These are phyloP conservation scores for Zygaena filipendulae DNA, from an alignment of 2,888 invertebrate genomes.

Conservation along the genomic window DNA sequence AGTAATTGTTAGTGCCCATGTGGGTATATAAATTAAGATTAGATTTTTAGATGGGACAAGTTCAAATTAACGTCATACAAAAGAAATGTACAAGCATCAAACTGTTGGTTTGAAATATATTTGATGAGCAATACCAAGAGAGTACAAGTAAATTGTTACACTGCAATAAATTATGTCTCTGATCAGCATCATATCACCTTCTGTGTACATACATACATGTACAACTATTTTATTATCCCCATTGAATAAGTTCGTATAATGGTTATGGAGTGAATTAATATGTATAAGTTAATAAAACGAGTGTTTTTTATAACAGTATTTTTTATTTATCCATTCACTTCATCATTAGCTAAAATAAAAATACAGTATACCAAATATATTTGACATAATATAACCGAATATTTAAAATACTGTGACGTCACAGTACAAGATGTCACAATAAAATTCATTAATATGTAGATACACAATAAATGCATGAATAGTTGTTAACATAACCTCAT, in stretches of 20 bases:
- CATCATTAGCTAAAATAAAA: too few species aligned
- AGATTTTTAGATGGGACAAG: conserved; percentile 28
- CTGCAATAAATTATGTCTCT: conserved; percentile 29
- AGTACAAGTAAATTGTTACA: conserved; percentile 39
- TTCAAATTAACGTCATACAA: conserved; percentile 32
- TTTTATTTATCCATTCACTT: conserved; percentile 22
- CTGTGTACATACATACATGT: conserved; percentile 28
- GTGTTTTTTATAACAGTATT: conserved; percentile 23
- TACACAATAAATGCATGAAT: too few species aligned
- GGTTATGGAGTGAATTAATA: conserved; percentile 49
- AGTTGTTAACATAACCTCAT: background rate
- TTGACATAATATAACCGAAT: too few species aligned
- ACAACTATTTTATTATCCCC: conserved; percentile 38
- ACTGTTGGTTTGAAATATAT: conserved; percentile 28
- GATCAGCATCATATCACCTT: conserved; percentile 34
- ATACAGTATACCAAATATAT: too few species aligned
- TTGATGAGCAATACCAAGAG: conserved; percentile 46
- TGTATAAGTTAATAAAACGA: conserved; percentile 23
- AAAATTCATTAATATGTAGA: background rate
- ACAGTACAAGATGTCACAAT: too few species aligned
- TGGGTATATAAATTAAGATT: too few species aligned
- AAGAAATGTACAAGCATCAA: conserved; percentile 32
- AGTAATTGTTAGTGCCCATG: too few species aligned
- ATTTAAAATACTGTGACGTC: too few species aligned
- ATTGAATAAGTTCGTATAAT: conserved; percentile 44